phyloP scores from a whole-genome alignment of 2,888 invertebrate genomes.

The Andrena fulva region DNA sequence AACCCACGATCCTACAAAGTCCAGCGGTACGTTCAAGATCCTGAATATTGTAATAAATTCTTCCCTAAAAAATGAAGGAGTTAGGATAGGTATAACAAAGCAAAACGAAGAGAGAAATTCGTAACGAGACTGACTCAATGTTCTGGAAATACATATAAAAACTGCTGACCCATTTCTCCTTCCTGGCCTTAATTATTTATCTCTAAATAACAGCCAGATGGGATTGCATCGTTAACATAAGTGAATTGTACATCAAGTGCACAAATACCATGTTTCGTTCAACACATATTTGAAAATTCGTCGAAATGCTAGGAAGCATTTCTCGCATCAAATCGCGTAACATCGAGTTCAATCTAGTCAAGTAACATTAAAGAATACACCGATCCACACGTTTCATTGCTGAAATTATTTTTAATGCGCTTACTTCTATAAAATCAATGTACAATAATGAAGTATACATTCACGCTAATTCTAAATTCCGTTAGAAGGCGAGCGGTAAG shows the following conservation, averaged over 20 bases:
- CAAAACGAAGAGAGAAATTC: neutral
- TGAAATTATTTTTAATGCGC: too few relatives aligned
- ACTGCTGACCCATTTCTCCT: neutral
- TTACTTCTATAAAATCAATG: neutral
- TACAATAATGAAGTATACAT: neutral
- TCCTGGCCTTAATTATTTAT: slow-evolving; percentile 35
- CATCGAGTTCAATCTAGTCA: too few relatives aligned
- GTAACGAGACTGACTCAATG: neutral
- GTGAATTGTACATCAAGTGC: neutral
- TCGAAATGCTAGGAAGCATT: neutral
- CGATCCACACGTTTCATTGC: too few relatives aligned
- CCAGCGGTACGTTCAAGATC: too few relatives aligned
- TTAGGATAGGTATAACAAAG: too few relatives aligned
- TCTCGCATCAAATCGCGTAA: neutral
- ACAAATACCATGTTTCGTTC: slow-evolving; percentile 30
- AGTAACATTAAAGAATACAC: too few relatives aligned
- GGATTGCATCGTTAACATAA: neutral
- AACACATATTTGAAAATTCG: slow-evolving; percentile 10
- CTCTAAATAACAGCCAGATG: slow-evolving; percentile 38
- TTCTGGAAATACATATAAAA: neutral
- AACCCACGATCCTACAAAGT: too few relatives aligned
- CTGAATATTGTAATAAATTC: too few relatives aligned
- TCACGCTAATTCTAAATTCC: slow-evolving; percentile 3
- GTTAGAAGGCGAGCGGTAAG: neutral
- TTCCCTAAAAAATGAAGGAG: too few relatives aligned